Evolutionary conservation across 2,113 vertebrate genomes (phyloP).

Genomic region (Myotis brandtii): DNA sequence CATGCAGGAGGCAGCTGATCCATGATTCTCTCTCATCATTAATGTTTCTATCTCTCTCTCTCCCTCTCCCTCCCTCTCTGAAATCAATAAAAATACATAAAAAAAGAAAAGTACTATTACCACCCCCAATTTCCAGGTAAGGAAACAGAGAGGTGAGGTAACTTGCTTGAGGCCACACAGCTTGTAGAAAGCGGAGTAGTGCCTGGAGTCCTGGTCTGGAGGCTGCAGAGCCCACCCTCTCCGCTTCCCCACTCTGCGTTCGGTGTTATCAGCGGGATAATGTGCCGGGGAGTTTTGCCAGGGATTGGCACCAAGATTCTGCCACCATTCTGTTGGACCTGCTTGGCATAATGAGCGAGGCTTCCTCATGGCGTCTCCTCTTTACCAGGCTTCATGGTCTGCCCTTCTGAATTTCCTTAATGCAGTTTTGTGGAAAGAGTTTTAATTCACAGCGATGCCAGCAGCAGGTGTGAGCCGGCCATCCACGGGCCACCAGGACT

Average conservation of each 20-base stretch:
- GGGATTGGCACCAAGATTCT: too few species aligned
- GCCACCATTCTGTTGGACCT: background rate
- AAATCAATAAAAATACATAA: too few species aligned
- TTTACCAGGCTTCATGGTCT: background rate
- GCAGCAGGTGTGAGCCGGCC: background rate
- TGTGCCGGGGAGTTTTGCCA: too few species aligned
- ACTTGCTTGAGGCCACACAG: background rate
- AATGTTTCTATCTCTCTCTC: too few species aligned
- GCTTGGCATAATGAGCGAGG: background rate
- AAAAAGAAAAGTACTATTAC: background rate
- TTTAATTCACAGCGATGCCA: background rate
- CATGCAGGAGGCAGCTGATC: too few species aligned
- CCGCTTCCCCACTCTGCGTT: background rate
- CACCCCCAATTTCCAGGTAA: background rate
- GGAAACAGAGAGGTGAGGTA: conserved; percentile 20
- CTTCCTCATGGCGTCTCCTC: background rate
- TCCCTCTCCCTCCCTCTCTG: too few species aligned
- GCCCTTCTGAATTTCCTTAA: background rate
- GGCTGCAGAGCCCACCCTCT: background rate
- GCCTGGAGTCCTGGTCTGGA: background rate
- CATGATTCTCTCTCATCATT: too few species aligned
- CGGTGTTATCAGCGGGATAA: background rate
- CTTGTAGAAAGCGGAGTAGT: background rate
- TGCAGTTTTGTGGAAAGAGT: background rate
- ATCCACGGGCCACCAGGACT: background rate